These are phyloP conservation scores for Nasonovia ribisnigri DNA, from an alignment of 2,888 invertebrate genomes.

Conservation along the genomic window DNA sequence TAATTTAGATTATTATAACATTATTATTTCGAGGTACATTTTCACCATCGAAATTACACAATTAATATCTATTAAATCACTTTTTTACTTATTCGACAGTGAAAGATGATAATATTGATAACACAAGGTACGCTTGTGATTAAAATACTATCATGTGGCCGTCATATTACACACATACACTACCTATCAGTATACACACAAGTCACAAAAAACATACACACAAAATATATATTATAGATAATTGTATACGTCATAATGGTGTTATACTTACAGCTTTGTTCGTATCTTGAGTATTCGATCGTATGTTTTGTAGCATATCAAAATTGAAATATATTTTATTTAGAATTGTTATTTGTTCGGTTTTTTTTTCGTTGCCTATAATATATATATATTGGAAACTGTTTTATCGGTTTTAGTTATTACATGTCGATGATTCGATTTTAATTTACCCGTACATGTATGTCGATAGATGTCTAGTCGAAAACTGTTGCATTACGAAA, in stretches of 20 bases:
- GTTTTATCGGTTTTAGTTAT: neutral
- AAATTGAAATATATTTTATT: constrained; percentile 1
- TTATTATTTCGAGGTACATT: neutral
- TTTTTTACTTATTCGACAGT: neutral
- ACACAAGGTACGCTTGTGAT: neutral
- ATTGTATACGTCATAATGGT: neutral
- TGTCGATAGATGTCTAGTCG: constrained; percentile 50
- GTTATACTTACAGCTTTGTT: constrained; percentile 40
- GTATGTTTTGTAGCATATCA: constrained; percentile 51
- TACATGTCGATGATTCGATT: neutral
- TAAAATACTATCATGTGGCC: neutral
- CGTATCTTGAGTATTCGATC: constrained; percentile 2
- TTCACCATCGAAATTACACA: neutral
- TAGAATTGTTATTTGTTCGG: neutral
- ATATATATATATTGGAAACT: neutral
- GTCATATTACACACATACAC: neutral
- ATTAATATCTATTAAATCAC: neutral
- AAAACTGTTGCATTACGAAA: constrained; percentile 63
- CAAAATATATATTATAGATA: neutral
- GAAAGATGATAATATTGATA: neutral
- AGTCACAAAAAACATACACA: neutral
- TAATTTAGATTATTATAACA: neutral
- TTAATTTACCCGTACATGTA: constrained; percentile 23
- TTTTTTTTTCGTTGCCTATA: neutral
- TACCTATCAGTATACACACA: no score